Base-by-base conservation (phyloP, 2,888 invertebrate species). In the Orthosia gracilis region DNA sequence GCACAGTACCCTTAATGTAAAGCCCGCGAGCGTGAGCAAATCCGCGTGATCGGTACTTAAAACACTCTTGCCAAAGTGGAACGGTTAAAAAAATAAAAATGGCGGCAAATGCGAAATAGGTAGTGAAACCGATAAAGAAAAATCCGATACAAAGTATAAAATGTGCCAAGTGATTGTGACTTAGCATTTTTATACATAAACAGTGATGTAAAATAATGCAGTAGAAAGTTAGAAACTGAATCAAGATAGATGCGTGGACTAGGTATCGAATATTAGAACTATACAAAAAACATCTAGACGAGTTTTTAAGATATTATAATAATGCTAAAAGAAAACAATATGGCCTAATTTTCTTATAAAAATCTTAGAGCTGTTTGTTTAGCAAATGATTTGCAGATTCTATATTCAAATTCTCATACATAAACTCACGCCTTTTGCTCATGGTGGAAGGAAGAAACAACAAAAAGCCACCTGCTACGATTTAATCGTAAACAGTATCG, bases 31-130 rank as follows among this genome's bases (percentile, higher is more conserved):
- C 31, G 31, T 31, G 31, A 31, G 7, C 7, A 40, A 40, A 40
- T 9, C 40, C 40, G 40, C 40, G 7, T 1, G 40, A 40, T n/a
- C n/a, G n/a, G n/a, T 40, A 40, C 40, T 9, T 9, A 40, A 31
- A 40, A 40, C 9, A 9, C 40, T 1, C 40, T 40, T 40, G 15
- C 17, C 7, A 13, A 59, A 59, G 40, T 13, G 31, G 17, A 18
- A 45, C 52, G 26, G 31, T 13, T 31, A 13, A 4, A 7, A 57
- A 61, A 47, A 23, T 26, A 49, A 63, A 62, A 31, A 50, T 67
- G 67, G 74, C 66, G 58, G 57, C 31, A 13, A 59, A 9, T 47
- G 45, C 40, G 58, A 50, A 72, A 72, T 18, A n/a, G n/a, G n/a
- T n/a, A 55, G 49, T n/a, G 55, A 59, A 52, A 75, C 50, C 50